A percentile compares a stretch with the other conserved stretches of the same genome.
Evolutionary conservation across 2,113 vertebrate genomes (phyloP).

Genomic region (Gymnorhina tibicen): DNA sequence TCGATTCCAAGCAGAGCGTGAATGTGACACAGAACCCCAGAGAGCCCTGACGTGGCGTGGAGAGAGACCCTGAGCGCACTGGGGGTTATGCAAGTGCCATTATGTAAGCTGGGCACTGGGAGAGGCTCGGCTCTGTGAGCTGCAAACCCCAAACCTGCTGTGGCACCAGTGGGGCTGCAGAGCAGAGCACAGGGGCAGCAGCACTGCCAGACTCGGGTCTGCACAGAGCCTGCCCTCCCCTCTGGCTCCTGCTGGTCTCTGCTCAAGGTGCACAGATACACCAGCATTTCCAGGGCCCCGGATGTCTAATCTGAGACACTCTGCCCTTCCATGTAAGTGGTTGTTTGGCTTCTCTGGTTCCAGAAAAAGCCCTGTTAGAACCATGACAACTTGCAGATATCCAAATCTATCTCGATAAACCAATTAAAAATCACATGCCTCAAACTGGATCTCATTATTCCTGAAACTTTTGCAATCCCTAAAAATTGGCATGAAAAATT

Average conservation of each 20-base stretch:
- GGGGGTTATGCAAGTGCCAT: background rate
- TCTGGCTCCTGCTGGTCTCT: background rate
- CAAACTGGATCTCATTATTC: background rate
- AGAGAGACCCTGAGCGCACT: background rate
- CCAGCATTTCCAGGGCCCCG: background rate
- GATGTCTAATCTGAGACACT: background rate
- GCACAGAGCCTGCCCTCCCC: background rate
- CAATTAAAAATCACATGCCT: background rate
- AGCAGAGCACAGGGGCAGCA: background rate
- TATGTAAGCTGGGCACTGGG: background rate
- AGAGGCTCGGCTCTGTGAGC: background rate
- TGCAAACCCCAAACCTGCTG: background rate
- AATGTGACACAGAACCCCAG: background rate
- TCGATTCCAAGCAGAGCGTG: background rate
- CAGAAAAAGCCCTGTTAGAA: background rate
- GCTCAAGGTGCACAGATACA: background rate
- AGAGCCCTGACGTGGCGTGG: background rate
- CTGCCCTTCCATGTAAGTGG: background rate
- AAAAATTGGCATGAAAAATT: background rate
- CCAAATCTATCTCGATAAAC: background rate
- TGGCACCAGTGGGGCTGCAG: fast-evolving
- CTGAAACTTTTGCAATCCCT: background rate
- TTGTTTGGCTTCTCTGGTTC: background rate
- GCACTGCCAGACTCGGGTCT: fast-evolving
- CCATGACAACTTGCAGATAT: background rate